These are phyloP conservation scores for Accipiter virgatus DNA, from an alignment of 2,113 vertebrate species.

Conservation along the genomic window DNA sequence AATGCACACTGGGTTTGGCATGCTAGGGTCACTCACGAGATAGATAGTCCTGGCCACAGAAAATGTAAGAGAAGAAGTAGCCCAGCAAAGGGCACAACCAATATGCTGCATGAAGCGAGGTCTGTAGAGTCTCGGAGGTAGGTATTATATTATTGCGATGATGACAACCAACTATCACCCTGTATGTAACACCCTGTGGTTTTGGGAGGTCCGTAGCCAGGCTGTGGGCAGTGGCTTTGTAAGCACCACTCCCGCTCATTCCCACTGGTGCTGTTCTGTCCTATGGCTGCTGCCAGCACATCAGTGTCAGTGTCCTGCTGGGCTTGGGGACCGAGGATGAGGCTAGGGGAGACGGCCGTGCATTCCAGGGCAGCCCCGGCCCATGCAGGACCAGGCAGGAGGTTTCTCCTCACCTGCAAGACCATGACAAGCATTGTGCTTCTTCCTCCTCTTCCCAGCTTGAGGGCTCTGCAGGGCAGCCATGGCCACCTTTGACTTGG, in stretches of 20 bases:
- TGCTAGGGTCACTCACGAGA: not conserved
- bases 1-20: not conserved
- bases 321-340: not conserved
- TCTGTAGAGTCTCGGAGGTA: not conserved
- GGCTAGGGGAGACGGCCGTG: fast-evolving
- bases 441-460: not conserved
- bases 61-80: not conserved
- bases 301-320: not conserved
- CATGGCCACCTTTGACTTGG: not conserved
- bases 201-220: not conserved
- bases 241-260: not conserved
- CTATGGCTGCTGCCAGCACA: not conserved
- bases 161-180: not conserved
- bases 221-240: not conserved
- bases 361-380: not conserved
- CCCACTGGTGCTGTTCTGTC: not conserved
- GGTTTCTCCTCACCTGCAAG: not conserved
- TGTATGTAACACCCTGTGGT: fast-evolving
- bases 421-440: not conserved
- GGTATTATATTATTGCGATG: not conserved
- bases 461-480: not conserved
- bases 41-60: not conserved
- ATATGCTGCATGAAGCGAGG: fast-evolving
- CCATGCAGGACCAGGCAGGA: not conserved
- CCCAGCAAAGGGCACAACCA: not conserved